Evolutionary conservation across 2,113 vertebrate species (phyloP), one percentile per base, ranked within the genome.

Genomic region (Hippocampus barbouri): DNA sequence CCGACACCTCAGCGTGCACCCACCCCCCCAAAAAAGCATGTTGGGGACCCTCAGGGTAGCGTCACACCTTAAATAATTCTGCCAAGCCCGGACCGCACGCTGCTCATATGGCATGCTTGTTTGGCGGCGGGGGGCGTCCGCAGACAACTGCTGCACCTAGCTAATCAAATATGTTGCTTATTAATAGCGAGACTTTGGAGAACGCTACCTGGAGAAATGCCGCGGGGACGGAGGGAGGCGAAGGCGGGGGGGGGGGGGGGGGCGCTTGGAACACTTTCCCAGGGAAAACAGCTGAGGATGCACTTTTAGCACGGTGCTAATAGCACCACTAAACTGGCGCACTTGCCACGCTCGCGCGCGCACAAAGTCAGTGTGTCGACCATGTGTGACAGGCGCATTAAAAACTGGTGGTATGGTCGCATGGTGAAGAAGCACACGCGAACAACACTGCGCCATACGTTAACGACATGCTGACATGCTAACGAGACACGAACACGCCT

Each of bases 91-190:
- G 7, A 77, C 81, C 79, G 74, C 59, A 80, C 79, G 45, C 27
- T 38, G 77, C 75, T 84, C 72, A 45, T 65, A 78, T 77, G 74
- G 66, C 68, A 2, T 45, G 69, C 53, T 38, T n/a, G 71, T 76
- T 83, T 78, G 57, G 57, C 0, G 34, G 34, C 0, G 34, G 5
- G 5, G 34, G 34, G 60, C 69, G 71, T 81, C 71, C 78, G 59
- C 66, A 81, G 82, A 88, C 70, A 59, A 83, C 11, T 20, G 5
- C 76, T 84, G 79, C 81, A 61, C 73, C 84, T 83, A 68, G 83
- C 83, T 91, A 91, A 89, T 88, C 89, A 93, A 92, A 93, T 92
- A 91, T 91, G 90, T 91, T 92, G 88, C 89, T 92, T 92, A 91
- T 91, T 91, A 91, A 93, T 88, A 88, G 89, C 79, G 62, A 75